Base-by-base conservation (phyloP, 2,113 vertebrate genomes). In the Cynopterus brachyotis region DNA sequence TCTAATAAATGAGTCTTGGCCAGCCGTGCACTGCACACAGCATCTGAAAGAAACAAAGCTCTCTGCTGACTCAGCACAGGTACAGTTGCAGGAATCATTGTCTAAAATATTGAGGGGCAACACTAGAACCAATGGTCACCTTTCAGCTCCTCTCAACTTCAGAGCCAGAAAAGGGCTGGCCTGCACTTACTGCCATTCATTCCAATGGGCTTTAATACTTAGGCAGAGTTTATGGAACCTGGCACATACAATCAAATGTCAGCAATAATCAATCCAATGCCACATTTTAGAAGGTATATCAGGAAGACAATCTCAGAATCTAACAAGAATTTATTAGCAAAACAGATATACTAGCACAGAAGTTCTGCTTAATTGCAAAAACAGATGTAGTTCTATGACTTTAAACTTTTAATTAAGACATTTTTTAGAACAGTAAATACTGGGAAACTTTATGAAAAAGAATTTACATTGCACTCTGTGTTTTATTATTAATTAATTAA, bases 401-500 rank as follows among this genome's bases (percentile, higher is more conserved):
- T 97, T 69, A 55, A 80, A 30, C 7, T 96, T 95, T 95, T 79
- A 42, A 89, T 91, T 82, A 85, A 66, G 8, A 88, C 64, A 73
- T 62, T 97, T 90, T 94, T 94, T 60, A 96, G 93, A 69, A 30
- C 70, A 80, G 9, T 53, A 64, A 87, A 85, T 95, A 91, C 35
- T 30, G 67, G 26, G 72, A 96, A 94, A 76, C 70, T 96, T 94
- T 92, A 70, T 89, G 91, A 55, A 53, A 85, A 67, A 88, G 35
- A 93, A 72, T 93, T 97, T 86, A 40, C 42, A 57, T 0, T 78
- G 81, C 20, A 9, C 40, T 24, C 60, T 91, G n/a, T 95, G 95
- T 97, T 96, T 95, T 75, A 69, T 89, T 94, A 55, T 93, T 93
- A 82, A 62, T 92, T 75, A 95, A 84, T 88, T 86, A 37, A 45